Evolutionary conservation across 1,140 invertebrate genomes (phyloP).

Genomic region (Neotoxoptera formosana): DNA sequence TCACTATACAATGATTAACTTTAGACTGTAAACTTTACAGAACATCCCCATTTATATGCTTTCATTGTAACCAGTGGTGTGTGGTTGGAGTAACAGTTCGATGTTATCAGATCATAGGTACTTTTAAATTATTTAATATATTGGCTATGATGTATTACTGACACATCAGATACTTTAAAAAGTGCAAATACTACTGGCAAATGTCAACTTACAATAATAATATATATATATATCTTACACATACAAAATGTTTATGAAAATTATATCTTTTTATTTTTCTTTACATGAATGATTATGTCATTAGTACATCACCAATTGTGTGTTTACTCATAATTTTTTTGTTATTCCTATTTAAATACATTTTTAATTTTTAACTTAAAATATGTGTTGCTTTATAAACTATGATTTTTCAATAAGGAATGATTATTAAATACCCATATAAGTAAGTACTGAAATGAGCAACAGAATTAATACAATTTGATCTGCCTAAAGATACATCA

Average conservation of each 20-base stretch:
- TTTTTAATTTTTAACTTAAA: not conserved
- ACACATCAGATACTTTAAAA: not conserved
- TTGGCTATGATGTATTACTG: not conserved
- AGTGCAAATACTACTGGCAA: not conserved
- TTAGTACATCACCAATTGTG: not conserved
- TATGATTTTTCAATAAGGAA: not conserved
- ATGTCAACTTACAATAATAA: too few relatives aligned
- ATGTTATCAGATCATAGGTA: not conserved
- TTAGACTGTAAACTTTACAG: not conserved
- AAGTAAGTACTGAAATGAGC: not conserved
- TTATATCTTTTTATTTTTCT: not conserved
- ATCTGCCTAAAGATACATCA: too few relatives aligned
- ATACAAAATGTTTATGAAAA: too few relatives aligned
- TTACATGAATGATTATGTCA: not conserved
- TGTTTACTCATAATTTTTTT: not conserved
- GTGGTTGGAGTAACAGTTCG: too few relatives aligned
- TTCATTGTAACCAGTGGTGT: too few relatives aligned
- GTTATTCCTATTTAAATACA: not conserved
- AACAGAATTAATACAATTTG: not conserved
- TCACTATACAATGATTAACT: not conserved
- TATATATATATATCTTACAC: too few relatives aligned
- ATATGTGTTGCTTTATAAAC: not conserved
- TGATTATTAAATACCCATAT: not conserved
- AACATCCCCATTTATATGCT: not conserved
- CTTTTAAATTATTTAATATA: not conserved